Conservation (phyloP, 2,113 vertebrate species). For the Neomonachus schauinslandi region DNA sequence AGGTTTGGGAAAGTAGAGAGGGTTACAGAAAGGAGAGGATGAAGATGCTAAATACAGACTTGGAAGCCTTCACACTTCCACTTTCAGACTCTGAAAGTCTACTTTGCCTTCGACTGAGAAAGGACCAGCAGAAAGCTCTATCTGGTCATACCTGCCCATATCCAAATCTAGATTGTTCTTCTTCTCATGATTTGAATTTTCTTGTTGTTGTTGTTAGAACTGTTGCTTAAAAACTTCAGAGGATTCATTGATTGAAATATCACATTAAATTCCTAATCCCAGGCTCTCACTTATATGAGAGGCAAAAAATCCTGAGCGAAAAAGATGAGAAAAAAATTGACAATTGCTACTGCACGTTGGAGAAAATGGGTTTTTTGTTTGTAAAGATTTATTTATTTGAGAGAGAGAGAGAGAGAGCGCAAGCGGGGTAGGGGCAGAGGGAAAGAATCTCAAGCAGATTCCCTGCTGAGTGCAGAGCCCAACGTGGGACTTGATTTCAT, state of each 20-base stretch:
- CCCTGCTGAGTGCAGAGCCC: not conserved
- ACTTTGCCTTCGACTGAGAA: not conserved
- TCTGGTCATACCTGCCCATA: not conserved
- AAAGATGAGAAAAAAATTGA: not conserved
- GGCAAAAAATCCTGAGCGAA: not conserved
- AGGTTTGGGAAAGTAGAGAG: not conserved
- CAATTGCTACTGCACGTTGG: not conserved
- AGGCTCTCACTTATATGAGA: not conserved
- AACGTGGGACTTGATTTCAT: not conserved
- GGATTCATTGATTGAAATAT: not conserved
- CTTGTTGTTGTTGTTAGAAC: not conserved
- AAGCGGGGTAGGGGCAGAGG: not conserved
- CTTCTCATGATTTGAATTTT: not conserved
- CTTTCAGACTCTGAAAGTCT: not conserved
- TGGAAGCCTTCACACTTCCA: not conserved
- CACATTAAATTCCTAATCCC: not conserved
- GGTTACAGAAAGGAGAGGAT: not conserved
- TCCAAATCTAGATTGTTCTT: not conserved
- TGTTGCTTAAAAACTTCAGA: conserved; percentile 13
- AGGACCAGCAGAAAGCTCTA: not conserved
- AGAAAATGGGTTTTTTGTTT: not conserved
- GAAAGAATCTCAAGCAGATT: not conserved
- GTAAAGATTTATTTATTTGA: not conserved
- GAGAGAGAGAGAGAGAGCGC: not conserved
- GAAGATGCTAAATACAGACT: not conserved